These are phyloP conservation scores for Anneissia japonica DNA, from an alignment of 35 echinoderm and acorn worm genomes.

Conservation along the genomic window DNA sequence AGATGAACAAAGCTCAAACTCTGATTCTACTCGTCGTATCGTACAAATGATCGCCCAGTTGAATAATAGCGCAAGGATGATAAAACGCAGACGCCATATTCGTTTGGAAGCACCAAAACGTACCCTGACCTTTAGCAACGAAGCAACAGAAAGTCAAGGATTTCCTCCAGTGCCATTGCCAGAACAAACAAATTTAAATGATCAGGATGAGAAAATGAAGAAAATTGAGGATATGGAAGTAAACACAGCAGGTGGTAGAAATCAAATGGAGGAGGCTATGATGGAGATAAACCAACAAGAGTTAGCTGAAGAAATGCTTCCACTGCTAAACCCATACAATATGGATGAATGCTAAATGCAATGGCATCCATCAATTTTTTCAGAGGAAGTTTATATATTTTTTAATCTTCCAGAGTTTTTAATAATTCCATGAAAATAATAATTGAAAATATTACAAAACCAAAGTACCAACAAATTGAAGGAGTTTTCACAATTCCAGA, in stretches of 20 bases:
- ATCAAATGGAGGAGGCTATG: background rate
- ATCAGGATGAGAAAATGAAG: background rate
- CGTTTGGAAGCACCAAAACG: background rate
- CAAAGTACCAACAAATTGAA: no score
- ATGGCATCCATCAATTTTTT: no score
- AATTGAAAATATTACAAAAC: no score
- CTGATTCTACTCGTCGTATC: background rate
- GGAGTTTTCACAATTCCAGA: no score
- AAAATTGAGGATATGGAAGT: background rate
- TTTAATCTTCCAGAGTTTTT: no score
- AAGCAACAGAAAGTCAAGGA: background rate
- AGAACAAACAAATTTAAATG: no score
- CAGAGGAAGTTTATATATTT: no score
- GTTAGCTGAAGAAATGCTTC: background rate
- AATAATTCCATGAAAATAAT: no score
- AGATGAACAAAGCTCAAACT: no score
- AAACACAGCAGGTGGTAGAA: background rate
- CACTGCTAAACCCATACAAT: background rate
- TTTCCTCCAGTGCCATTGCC: background rate
- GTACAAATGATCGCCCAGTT: background rate
- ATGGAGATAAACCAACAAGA: background rate
- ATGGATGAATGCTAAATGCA: background rate
- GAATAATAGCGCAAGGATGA: background rate
- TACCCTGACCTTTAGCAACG: background rate
- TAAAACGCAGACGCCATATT: background rate